phyloP scores from a whole-genome alignment of 1,140 invertebrate species.

The Hylaeus anthracinus region DNA sequence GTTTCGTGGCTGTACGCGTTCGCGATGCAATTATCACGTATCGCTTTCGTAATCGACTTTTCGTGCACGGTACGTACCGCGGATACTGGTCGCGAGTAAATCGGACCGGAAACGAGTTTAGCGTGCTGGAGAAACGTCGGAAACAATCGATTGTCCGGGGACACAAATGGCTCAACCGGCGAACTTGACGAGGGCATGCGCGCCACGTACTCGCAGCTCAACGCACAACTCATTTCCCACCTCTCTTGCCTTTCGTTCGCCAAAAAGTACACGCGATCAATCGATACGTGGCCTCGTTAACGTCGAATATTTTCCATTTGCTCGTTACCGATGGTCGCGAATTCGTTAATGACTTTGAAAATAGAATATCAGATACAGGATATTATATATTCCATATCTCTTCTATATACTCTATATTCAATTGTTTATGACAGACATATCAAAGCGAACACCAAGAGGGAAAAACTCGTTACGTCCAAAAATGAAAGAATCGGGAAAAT shows the following conservation, averaged over 20 bases:
- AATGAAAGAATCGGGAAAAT: too few species aligned
- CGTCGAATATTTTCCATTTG: too few species aligned
- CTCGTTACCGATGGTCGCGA: too few species aligned
- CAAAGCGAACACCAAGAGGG: too few species aligned
- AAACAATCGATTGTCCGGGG: conserved; percentile 55
- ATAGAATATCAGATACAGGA: too few species aligned
- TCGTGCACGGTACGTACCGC: conserved; percentile 23
- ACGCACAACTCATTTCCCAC: neutral
- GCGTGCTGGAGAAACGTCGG: conserved; percentile 58
- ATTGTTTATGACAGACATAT: too few species aligned
- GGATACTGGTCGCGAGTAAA: conserved; percentile 43
- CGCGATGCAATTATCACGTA: conserved; percentile 30
- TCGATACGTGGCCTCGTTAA: neutral
- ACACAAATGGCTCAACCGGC: conserved; percentile 48
- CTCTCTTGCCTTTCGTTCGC: too few species aligned
- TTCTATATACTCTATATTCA: too few species aligned
- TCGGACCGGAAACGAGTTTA: conserved; percentile 61
- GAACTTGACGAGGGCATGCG: conserved; percentile 46
- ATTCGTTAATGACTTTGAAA: too few species aligned
- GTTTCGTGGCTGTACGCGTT: neutral
- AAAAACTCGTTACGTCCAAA: too few species aligned
- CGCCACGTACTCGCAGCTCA: conserved; percentile 9
- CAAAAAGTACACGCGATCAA: neutral
- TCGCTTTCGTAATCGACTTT: conserved; percentile 36
- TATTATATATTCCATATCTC: too few species aligned